These are phyloP conservation scores for Pollimyrus isidori DNA, from an alignment of 2,113 vertebrate species.

Conservation along the genomic window DNA sequence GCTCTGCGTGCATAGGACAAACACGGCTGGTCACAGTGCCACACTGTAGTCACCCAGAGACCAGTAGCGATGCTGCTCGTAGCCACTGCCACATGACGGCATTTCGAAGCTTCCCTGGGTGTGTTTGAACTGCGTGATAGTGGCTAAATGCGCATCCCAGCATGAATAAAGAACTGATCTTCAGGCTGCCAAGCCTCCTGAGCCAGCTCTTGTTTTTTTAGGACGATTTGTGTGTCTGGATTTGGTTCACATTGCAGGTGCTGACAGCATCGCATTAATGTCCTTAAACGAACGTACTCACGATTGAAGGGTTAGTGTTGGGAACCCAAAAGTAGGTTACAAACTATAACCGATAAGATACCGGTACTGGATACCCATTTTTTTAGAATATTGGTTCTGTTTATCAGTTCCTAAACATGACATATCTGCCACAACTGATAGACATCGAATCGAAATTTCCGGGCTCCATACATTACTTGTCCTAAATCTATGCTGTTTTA, in stretches of 20 bases:
- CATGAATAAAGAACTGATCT: background rate
- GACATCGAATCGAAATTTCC: too few relatives aligned
- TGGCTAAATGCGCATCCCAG: background rate
- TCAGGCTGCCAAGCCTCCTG: background rate
- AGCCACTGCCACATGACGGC: background rate
- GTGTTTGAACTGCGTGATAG: background rate
- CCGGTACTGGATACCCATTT: too few relatives aligned
- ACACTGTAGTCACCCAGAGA: background rate
- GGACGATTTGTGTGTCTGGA: background rate
- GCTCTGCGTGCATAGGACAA: background rate
- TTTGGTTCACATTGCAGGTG: background rate
- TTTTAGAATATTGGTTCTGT: too few relatives aligned
- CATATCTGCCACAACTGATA: too few relatives aligned
- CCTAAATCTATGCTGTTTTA: too few relatives aligned
- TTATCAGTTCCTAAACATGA: too few relatives aligned
- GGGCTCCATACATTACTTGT: too few relatives aligned
- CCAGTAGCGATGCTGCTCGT: background rate
- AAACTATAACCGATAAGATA: too few relatives aligned
- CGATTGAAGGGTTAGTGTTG: background rate
- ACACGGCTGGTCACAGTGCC: background rate
- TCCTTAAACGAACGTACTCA: background rate
- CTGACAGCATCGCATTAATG: background rate
- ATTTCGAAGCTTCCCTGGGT: background rate
- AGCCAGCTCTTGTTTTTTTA: background rate
- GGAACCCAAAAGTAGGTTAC: too few relatives aligned